phyloP scores from a whole-genome alignment of 2,113 vertebrate species.

The Scalopus aquaticus region DNA sequence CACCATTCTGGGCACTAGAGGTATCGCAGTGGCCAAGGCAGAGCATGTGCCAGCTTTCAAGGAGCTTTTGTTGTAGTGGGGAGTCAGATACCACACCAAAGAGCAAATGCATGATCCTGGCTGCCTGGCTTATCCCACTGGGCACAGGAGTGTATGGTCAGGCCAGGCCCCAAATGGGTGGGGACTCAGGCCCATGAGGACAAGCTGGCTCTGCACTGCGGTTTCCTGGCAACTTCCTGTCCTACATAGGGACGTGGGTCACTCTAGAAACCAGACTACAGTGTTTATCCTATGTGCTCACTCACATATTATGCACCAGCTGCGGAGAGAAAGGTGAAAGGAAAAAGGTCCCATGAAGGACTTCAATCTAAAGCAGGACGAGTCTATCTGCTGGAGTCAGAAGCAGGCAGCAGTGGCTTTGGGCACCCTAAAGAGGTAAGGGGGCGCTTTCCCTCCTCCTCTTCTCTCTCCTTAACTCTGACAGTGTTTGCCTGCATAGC shows the following conservation, averaged over 20 bases:
- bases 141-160: background rate
- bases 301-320: background rate
- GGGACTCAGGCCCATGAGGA: background rate
- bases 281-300: background rate
- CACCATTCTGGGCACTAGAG: background rate
- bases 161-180: background rate
- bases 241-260: background rate
- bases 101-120: background rate
- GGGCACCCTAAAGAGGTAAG: too few species aligned
- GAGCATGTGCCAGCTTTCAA: background rate
- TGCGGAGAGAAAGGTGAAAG: background rate
- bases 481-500: background rate
- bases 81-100: background rate
- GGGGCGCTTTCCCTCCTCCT: background rate
- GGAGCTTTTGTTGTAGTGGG: background rate
- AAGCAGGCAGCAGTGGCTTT: background rate
- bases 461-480: background rate
- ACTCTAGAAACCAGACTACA: background rate
- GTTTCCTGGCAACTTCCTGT: background rate
- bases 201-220: background rate
- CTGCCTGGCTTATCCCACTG: background rate
- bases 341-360: background rate
- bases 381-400: background rate
- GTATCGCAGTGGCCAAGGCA: background rate
- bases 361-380: background rate